phyloP scores from a whole-genome alignment of 1,140 invertebrate species.

The Globodera rostochiensis region DNA sequence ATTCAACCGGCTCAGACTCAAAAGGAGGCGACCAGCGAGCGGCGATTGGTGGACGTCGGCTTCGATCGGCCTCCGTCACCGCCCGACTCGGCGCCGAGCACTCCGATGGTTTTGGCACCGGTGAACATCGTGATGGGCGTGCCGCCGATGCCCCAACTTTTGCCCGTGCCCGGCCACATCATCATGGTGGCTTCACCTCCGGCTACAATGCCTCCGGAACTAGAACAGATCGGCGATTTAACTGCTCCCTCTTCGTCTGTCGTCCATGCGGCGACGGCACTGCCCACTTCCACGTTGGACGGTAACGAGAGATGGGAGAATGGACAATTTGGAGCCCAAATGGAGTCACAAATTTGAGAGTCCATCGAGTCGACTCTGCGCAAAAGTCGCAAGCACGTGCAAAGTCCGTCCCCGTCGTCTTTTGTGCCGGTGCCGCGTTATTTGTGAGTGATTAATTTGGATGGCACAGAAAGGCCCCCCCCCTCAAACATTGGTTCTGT shows the following conservation, averaged over 20 bases:
- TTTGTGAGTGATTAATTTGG: constrained; percentile 1
- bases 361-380: constrained; percentile 26
- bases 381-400: constrained; percentile 26
- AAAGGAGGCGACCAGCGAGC: background rate
- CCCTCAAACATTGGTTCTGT: too few species aligned
- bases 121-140: background rate
- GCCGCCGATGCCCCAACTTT: background rate
- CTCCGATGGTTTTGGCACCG: background rate
- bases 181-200: background rate
- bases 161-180: background rate
- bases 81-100: constrained; percentile 25
- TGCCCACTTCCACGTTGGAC: background rate
- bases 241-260: background rate
- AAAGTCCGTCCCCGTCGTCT: background rate
- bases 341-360: constrained; percentile 16
- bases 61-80: constrained; percentile 10
- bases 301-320: background rate
- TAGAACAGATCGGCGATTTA: background rate
- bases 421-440: constrained; percentile 17
- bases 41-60: background rate
- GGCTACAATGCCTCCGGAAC: background rate
- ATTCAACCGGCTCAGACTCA: background rate
- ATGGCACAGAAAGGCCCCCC: too few species aligned
- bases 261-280: background rate
- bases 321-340: background rate